These are phyloP conservation scores for Haliclona indistincta DNA, from an alignment of 37 sponge, comb jelly and placozoan species.

Conservation along the genomic window DNA sequence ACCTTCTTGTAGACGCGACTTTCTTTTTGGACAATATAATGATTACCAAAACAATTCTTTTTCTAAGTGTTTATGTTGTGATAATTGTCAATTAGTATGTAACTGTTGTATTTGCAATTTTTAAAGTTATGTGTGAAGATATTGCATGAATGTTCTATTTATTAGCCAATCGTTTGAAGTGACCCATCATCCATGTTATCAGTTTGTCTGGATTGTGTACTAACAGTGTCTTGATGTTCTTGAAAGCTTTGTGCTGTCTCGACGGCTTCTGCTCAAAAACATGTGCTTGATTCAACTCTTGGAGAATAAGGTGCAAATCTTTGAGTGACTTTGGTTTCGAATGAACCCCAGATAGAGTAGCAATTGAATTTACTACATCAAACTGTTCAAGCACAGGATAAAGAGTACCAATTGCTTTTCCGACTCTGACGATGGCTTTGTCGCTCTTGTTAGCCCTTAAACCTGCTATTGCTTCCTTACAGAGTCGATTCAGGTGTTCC, in stretches of 20 bases:
- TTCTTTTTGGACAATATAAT: conserved; percentile 17
- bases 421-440: conserved; percentile 6
- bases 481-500: conserved; percentile 39
- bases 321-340: not conserved
- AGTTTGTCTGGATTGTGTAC: too few species aligned
- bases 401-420: conserved; percentile 9
- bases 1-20: conserved; percentile 18
- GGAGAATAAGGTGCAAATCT: not conserved
- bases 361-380: not conserved
- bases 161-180: too few species aligned
- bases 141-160: too few species aligned
- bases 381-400: not conserved
- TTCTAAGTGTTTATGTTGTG: conserved; percentile 17
- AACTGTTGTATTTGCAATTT: conserved; percentile 13
- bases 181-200: too few species aligned
- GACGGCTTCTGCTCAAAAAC: not conserved
- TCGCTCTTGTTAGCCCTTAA: conserved; percentile 19
- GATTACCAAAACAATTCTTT: not conserved
- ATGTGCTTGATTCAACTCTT: not conserved
- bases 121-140: too few species aligned
- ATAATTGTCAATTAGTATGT: conserved; percentile 4
- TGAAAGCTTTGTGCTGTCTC: too few species aligned
- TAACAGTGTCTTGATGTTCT: too few species aligned
- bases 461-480: not conserved
- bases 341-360: not conserved